Percentiles rank a stretch among this genome's conserved stretches.
Evolutionary conservation across 2,113 vertebrate genomes (phyloP).

Genomic region (Spea bombifrons): DNA sequence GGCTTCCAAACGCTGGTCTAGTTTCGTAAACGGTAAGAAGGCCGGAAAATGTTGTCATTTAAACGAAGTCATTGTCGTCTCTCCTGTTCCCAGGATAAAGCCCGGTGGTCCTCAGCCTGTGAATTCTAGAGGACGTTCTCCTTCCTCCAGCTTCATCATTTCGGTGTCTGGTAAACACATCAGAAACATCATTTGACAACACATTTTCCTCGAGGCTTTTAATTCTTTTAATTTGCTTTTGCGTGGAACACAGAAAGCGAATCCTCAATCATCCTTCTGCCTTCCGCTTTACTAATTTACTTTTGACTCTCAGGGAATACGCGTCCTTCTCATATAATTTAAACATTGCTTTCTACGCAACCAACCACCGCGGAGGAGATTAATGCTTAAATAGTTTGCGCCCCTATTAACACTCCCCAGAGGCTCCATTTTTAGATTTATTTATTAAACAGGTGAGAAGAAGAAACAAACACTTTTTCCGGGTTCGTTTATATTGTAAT

Average conservation of each 20-base stretch:
- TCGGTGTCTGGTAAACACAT: neutral
- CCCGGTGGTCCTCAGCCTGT: neutral
- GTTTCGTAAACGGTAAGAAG: no score
- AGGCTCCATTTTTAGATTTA: neutral
- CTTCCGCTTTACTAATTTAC: neutral
- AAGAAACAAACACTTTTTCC: neutral
- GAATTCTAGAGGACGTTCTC: neutral
- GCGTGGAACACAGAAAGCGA: neutral
- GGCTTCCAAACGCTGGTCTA: no score
- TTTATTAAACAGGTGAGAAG: no score
- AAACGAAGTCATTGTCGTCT: no score
- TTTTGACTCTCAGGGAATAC: slow-evolving; percentile 19
- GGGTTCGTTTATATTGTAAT: neutral
- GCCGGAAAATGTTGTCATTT: no score
- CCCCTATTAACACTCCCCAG: slow-evolving; percentile 35
- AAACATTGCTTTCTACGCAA: neutral
- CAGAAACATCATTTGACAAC: neutral
- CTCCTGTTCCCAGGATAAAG: no score
- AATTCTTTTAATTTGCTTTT: slow-evolving; percentile 3
- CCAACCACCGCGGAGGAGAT: neutral
- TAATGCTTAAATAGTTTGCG: slow-evolving; percentile 12
- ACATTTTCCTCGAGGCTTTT: neutral
- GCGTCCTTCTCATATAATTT: slow-evolving; percentile 9
- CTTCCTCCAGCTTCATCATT: neutral
- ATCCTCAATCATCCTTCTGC: neutral